Percentiles rank a stretch among this genome's conserved stretches.
Evolutionary conservation across 1,140 invertebrate species (phyloP).

Genomic region (Drosophila bifasciata): DNA sequence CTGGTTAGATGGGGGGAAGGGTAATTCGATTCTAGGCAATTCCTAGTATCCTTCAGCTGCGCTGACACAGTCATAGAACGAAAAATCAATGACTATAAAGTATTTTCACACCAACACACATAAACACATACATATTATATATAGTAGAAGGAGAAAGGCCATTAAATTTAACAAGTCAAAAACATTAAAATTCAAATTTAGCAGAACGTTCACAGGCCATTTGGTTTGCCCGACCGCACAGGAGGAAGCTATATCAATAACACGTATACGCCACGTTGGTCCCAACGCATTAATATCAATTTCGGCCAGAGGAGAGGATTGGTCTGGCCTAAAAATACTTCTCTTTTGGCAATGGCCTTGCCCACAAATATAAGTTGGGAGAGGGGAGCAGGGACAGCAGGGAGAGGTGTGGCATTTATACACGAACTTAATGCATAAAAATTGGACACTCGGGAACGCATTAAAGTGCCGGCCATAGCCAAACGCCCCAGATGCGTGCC

Average conservation of each 20-base stretch:
- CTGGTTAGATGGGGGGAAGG: constrained; percentile 10
- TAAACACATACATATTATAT: no score
- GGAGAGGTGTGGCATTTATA: constrained; percentile 56
- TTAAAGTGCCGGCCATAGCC: constrained; percentile 66
- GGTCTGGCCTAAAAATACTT: constrained; percentile 66
- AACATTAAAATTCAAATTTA: constrained; percentile 67
- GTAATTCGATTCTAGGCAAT: constrained; percentile 13
- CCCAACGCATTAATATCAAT: constrained; percentile 70
- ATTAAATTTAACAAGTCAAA: constrained; percentile 52
- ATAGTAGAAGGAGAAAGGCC: constrained; percentile 20
- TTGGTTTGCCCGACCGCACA: constrained; percentile 33
- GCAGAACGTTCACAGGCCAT: constrained; percentile 70
- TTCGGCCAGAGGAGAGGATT: constrained; percentile 37
- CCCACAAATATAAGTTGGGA: constrained; percentile 58
- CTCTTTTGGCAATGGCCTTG: constrained; percentile 56
- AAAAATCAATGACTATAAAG: constrained; percentile 53
- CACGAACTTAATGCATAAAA: constrained; percentile 77
- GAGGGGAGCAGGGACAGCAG: background rate
- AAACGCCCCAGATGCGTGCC: constrained; percentile 74
- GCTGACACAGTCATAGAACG: background rate
- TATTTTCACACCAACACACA: constrained; percentile 37
- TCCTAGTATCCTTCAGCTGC: no score
- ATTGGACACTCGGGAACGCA: constrained; percentile 58
- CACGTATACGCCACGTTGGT: constrained; percentile 64
- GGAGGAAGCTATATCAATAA: constrained; percentile 47